A percentile compares a stretch with the other conserved stretches of the same genome.
Evolutionary conservation across 2,888 invertebrate genomes (phyloP).

Genomic region (Pyrocoelia pectoralis): DNA sequence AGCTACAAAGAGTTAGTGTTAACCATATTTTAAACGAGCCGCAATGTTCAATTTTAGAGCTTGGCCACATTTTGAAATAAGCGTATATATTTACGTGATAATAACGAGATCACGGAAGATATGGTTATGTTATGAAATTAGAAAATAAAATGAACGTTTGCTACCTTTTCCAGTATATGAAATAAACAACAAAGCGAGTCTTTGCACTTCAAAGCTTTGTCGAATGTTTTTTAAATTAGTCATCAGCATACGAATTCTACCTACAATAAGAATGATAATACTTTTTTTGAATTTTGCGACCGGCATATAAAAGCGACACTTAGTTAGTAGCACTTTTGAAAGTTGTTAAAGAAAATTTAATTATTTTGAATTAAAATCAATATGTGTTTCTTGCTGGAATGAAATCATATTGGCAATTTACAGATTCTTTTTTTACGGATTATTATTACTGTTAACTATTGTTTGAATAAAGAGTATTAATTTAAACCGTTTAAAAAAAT

Average conservation of each 20-base stretch:
- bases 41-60: neutral
- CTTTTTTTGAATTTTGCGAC: neutral
- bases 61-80: neutral
- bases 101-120: neutral
- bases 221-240: slow-evolving; percentile 18
- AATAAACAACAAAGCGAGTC: slow-evolving; percentile 26
- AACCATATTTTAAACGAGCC: slow-evolving; percentile 12
- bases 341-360: too few relatives aligned
- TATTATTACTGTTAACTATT: too few relatives aligned
- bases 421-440: too few relatives aligned
- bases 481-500: too few relatives aligned
- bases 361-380: too few relatives aligned
- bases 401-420: too few relatives aligned
- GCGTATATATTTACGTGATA: neutral
- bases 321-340: too few relatives aligned
- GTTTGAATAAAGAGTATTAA: too few relatives aligned
- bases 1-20: slow-evolving; percentile 17
- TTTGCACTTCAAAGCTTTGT: slow-evolving; percentile 16
- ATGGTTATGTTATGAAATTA: neutral
- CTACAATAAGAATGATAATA: neutral
- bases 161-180: slow-evolving; percentile 8
- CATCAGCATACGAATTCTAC: slow-evolving; percentile 11
- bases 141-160: slow-evolving; percentile 3
- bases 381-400: too few relatives aligned
- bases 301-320: too few relatives aligned